Evolutionary conservation across 2,797 vertebrate genomes (phyloP).

Genomic region (Euthynnus affinis): DNA sequence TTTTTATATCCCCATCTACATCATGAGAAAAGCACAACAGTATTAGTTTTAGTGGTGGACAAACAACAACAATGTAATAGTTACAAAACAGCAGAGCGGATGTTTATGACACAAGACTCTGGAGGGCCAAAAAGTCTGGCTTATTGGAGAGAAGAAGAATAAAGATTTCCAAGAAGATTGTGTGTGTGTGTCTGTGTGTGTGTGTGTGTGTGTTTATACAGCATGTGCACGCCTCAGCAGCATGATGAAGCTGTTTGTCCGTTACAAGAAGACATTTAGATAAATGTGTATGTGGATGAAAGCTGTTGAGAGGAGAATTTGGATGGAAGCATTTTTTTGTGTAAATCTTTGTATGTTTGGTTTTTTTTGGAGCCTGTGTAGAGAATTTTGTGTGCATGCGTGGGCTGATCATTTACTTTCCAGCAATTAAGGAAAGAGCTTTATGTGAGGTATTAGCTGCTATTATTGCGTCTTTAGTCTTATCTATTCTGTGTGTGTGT

Average conservation of each 20-base stretch:
- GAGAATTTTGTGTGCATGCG: background rate
- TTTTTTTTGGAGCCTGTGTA: too few species aligned
- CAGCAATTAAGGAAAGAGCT: background rate
- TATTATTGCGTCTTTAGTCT: constrained; percentile 8
- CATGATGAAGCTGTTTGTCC: constrained; percentile 17
- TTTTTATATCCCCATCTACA: background rate
- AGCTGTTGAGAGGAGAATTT: background rate
- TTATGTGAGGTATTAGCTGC: background rate
- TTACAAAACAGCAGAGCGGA: constrained; percentile 19
- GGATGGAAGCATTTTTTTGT: too few species aligned
- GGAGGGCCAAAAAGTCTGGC: background rate
- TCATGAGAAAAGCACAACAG: background rate
- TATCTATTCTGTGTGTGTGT: background rate
- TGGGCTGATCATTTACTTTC: constrained; percentile 2
- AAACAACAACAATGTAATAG: constrained; percentile 4
- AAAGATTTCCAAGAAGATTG: constrained; percentile 12
- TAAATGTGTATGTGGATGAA: constrained; percentile 12
- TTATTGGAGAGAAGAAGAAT: constrained; percentile 37
- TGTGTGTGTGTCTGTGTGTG: background rate
- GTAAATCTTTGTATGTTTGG: background rate
- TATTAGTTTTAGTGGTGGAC: constrained; percentile 18
- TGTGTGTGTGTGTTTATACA: background rate
- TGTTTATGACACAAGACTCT: constrained; percentile 22
- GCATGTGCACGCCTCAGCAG: background rate
- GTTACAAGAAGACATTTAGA: constrained; percentile 12